Percentiles rank a stretch among this genome's conserved stretches.
Evolutionary conservation across 2,888 invertebrate genomes (phyloP).

Genomic region (Allophyes oxyacanthae): DNA sequence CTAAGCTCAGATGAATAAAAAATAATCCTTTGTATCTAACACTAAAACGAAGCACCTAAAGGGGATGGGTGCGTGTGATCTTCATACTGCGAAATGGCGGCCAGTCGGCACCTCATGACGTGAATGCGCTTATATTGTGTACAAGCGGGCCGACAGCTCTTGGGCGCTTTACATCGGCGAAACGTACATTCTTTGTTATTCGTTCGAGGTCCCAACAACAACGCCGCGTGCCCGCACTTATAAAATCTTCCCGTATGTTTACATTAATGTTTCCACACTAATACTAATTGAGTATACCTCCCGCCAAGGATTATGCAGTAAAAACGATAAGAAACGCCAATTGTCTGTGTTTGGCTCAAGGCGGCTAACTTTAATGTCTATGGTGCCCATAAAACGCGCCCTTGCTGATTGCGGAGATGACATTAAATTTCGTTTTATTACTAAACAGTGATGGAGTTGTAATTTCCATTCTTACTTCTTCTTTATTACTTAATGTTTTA

Average conservation of each 20-base stretch:
- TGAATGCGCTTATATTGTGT: too few species aligned
- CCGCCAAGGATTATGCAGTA: constrained; percentile 60
- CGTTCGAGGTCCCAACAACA: too few species aligned
- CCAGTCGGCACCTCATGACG: too few species aligned
- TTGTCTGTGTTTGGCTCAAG: constrained; percentile 57
- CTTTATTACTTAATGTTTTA: not conserved
- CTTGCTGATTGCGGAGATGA: constrained; percentile 41
- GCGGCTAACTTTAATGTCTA: constrained; percentile 53
- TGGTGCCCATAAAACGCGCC: constrained; percentile 38
- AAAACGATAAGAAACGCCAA: constrained; percentile 63
- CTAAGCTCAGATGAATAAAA: too few species aligned
- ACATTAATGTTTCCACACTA: constrained; percentile 25
- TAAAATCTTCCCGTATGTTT: constrained; percentile 17
- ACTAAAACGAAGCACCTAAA: too few species aligned
- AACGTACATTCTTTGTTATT: too few species aligned
- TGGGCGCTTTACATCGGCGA: too few species aligned
- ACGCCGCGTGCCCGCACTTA: not conserved
- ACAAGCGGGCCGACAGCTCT: too few species aligned
- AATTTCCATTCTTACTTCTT: constrained; percentile 1
- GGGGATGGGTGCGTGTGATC: too few species aligned
- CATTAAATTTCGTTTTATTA: constrained; percentile 50
- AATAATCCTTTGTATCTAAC: too few species aligned
- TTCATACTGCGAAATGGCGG: too few species aligned
- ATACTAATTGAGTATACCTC: constrained; percentile 53
- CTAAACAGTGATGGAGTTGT: constrained; percentile 36